Evolutionary conservation across 2,113 vertebrate species (phyloP), one percentile per base, ranked within the genome.

Genomic region (Butorides virescens): DNA sequence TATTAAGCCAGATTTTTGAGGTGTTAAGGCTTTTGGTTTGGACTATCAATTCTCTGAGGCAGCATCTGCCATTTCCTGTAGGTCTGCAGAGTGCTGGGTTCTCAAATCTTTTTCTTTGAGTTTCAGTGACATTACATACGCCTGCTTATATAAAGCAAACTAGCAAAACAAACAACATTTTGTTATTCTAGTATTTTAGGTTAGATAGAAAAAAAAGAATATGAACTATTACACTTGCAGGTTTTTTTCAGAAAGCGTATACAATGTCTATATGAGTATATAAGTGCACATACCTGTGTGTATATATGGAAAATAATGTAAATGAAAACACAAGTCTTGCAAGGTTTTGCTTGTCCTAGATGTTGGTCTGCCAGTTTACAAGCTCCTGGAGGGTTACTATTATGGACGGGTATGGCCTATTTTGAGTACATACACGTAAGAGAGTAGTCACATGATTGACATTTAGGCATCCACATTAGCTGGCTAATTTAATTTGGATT

Each of bases 261-360:
- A 4, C 5, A 61, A 4, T 76, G 26, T 74, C 14, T 68, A 0
- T 59, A 30, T 44, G 23, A 29, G 11, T 36, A 9, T 42, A 0
- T 42, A 68, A 70, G 11, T 36, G 23, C 7, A 37, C 16, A 32
- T 15, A 27, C 26, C 11, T 39, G 14, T 89, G 14, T 89, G 42
- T 23, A n/a, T 61, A 32, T 49, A 23, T 22, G 36, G 25, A 86
- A 67, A 55, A 29, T 15, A 25, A 30, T 44, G 34, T 36, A 39
- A 82, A 63, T 7, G 5, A 65, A 37, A 5, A 15, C 3, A 4
- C 44, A 72, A 68, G 11, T 61, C 44, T 75, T 85, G 49, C 23
- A 68, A 27, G 18, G 47, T 76, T n/a, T 83, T 72, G 5, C n/a
- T 47, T 77, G 18, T 36, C 14, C 23, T 42, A 1, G 34, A 10